These are phyloP conservation scores for Elgaria multicarinata DNA, from an alignment of 2,113 vertebrate genomes.

Conservation along the genomic window DNA sequence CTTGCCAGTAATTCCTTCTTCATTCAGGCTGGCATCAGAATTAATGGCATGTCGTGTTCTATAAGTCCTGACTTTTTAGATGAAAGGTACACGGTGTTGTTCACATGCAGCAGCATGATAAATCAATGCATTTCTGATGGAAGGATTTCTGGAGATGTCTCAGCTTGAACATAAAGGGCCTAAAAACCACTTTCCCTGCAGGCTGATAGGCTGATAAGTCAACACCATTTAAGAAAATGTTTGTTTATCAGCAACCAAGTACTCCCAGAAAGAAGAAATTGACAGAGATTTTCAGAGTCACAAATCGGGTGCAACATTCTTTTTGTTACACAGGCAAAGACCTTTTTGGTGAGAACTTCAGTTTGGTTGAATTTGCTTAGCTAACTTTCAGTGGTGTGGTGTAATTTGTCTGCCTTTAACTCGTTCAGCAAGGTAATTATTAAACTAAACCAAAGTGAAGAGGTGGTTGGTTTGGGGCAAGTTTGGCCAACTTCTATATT, in stretches of 20 bases:
- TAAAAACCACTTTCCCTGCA: constrained; percentile 25
- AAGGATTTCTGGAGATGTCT: constrained; percentile 45
- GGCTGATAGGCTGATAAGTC: neutral
- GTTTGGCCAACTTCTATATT: neutral
- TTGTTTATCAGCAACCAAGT: neutral
- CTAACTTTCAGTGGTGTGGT: neutral
- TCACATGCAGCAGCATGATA: constrained; percentile 56
- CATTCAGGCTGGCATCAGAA: constrained; percentile 62
- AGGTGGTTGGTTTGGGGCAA: neutral
- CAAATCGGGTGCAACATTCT: neutral
- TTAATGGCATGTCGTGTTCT: constrained; percentile 68
- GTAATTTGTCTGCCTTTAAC: neutral
- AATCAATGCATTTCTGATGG: constrained; percentile 60
- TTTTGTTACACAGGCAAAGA: neutral
- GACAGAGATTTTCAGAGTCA: neutral
- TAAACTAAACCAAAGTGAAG: neutral
- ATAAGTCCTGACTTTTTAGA: constrained; percentile 64
- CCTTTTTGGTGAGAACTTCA: neutral
- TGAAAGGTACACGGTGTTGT: constrained; percentile 68
- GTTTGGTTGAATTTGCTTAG: neutral
- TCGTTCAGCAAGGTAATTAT: too few relatives aligned
- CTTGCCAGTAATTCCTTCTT: constrained; percentile 63
- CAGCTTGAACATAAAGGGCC: constrained; percentile 19
- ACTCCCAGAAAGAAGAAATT: neutral
- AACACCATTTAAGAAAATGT: neutral